A percentile compares a stretch with the other conserved stretches of the same genome.
Conservation (phyloP, 2,113 vertebrate genomes). For the Neomonachus schauinslandi region DNA sequence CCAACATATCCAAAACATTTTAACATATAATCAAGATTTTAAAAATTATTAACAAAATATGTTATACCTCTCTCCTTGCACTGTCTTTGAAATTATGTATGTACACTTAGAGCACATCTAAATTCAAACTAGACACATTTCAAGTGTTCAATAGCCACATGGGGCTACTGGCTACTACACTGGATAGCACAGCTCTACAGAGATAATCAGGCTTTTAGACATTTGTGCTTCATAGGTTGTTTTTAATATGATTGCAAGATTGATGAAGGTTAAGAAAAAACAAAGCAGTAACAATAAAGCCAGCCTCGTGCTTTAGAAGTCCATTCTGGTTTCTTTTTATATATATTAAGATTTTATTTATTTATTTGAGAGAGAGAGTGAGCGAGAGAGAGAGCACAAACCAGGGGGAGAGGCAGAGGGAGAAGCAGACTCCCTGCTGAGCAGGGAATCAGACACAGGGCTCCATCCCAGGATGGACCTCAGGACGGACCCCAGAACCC, state of each 20-base stretch:
- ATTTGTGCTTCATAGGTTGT: neutral
- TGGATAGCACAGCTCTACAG: neutral
- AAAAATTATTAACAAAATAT: neutral
- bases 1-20: neutral
- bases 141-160: neutral
- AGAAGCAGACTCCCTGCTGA: neutral
- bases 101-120: neutral
- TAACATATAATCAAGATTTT: neutral
- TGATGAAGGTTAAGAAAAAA: neutral
- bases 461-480: neutral
- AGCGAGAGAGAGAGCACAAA: neutral
- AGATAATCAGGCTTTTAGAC: neutral
- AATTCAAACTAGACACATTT: neutral
- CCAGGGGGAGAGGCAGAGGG: neutral
- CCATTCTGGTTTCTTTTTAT: neutral
- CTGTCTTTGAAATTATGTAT: neutral
- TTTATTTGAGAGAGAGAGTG: neutral
- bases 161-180: neutral
- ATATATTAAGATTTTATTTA: neutral
- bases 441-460: neutral
- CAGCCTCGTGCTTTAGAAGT: neutral
- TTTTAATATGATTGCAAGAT: conserved; percentile 15
- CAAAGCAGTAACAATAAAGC: conserved; percentile 4
- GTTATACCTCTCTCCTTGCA: neutral
- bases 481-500: neutral